Evolutionary conservation across 2,113 vertebrate genomes (phyloP), one percentile per base, ranked within the genome.

Genomic region (Amblyopsis rosae): DNA sequence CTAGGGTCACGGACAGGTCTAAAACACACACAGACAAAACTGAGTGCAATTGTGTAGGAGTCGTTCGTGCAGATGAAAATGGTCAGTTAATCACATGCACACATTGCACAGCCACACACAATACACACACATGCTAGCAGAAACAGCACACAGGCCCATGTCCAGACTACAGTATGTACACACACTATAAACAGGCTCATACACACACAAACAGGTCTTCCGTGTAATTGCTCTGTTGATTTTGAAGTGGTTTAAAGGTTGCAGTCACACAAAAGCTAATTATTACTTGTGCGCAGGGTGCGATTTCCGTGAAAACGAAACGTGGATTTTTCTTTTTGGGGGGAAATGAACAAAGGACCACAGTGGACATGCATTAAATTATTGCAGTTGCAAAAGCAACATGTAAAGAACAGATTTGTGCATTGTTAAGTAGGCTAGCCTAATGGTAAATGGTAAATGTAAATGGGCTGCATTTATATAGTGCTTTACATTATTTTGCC

Each of bases 1-100:
- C 77, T 58, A 59, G 35, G 80, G 85, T 89, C 85, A 86, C n/a
- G 87, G 82, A 78, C 85, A 75, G 75, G 60, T 75, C 75, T 74
- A 74, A 68, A 79, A 53, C 49, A 35, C 48, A 53, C 62, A 53
- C 78, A 78, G 71, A 77, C 74, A 82, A 67, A 67, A 70, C 77
- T 76, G 76, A 76, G 65, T 78, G 72, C 73, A 67, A 69, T 26
- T 70, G 62, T 62, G 57, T 15, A 41, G 8, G 53, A 16, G 7
- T n/a, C 6, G 35, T 9, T 3, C 55, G 49, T 13, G n/a, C 45
- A 49, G 45, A 15, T 45, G 8, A 12, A 55, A 6, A 16, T 15
- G 54, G 1, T 45, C 63, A 55, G 50, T 45, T 19, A 45, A 32
- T 41, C 33, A 41, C 50, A 65, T 9, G 54, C 50, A 65, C 49